Conservation (phyloP, 2,888 invertebrate genomes). For the Pseudanteris insignis region DNA sequence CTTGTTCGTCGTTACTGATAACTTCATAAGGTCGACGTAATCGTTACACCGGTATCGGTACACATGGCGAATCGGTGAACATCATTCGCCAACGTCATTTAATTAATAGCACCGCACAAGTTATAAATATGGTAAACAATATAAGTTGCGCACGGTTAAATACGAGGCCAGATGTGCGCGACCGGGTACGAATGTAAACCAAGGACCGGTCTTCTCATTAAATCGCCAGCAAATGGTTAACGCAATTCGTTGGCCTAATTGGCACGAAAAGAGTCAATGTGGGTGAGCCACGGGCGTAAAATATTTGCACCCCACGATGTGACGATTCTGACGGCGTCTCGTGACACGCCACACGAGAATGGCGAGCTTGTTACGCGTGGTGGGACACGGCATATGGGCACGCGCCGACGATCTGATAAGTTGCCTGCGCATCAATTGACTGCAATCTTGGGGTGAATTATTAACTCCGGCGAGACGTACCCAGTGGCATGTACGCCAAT, state of each 20-base stretch:
- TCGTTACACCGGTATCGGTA: too few species aligned
- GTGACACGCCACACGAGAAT: conserved; percentile 34
- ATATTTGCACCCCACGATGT: conserved; percentile 15
- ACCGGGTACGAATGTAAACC: too few species aligned
- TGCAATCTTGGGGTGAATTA: conserved; percentile 59
- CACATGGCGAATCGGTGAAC: too few species aligned
- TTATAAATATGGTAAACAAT: too few species aligned
- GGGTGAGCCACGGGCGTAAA: conserved; percentile 7
- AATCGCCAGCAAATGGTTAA: conserved; percentile 3
- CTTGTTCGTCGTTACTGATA: too few species aligned
- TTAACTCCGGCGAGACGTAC: conserved; percentile 53
- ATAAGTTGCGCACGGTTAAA: too few species aligned
- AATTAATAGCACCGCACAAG: too few species aligned
- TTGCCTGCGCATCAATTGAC: conserved; percentile 57
- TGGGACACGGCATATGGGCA: conserved; percentile 61
- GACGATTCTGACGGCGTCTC: conserved; percentile 18
- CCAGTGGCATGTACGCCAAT: not conserved
- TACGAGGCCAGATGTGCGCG: too few species aligned
- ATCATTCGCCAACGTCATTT: too few species aligned
- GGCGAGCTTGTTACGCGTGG: conserved; percentile 43
- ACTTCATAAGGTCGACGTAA: too few species aligned
- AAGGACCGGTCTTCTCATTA: too few species aligned
- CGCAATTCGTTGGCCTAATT: conserved; percentile 32
- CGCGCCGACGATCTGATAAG: conserved; percentile 61
- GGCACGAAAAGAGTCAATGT: conserved; percentile 15